Conservation (phyloP, 2,113 vertebrate genomes). For the Boleophthalmus pectinirostris region DNA sequence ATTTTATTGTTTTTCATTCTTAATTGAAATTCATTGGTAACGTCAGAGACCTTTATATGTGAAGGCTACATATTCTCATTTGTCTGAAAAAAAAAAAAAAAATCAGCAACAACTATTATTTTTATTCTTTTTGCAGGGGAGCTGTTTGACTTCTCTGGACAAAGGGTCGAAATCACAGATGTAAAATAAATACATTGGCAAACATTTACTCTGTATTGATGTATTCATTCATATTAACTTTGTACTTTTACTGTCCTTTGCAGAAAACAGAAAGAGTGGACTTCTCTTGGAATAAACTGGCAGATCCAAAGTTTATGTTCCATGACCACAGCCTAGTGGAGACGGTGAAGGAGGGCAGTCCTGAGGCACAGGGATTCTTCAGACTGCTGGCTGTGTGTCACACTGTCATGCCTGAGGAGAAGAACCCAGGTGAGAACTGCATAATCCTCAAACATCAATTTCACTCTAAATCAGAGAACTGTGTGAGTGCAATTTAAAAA, state of each 20-base stretch:
- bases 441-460: too few species aligned
- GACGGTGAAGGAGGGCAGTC: slow-evolving; percentile 75
- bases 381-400: slow-evolving; percentile 90
- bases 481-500: too few species aligned
- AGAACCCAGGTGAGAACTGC: slow-evolving; percentile 82
- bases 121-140: slow-evolving; percentile 73
- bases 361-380: slow-evolving; percentile 82
- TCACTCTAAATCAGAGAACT: too few species aligned
- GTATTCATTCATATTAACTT: background rate
- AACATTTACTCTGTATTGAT: background rate
- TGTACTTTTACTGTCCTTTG: slow-evolving; percentile 14
- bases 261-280: slow-evolving; percentile 85
- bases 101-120: background rate
- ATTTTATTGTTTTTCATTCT: too few species aligned
- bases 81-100: too few species aligned
- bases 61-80: too few species aligned
- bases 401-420: slow-evolving; percentile 94
- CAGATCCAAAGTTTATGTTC: slow-evolving; percentile 88
- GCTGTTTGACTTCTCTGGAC: slow-evolving; percentile 74
- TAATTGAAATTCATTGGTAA: too few species aligned
- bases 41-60: too few species aligned
- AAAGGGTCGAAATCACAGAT: slow-evolving; percentile 80
- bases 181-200: slow-evolving; percentile 67
- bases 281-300: slow-evolving; percentile 88
- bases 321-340: slow-evolving; percentile 87